These are phyloP conservation scores for Sarcophaga peregrina DNA, from an alignment of 1,140 invertebrate species.

Conservation along the genomic window DNA sequence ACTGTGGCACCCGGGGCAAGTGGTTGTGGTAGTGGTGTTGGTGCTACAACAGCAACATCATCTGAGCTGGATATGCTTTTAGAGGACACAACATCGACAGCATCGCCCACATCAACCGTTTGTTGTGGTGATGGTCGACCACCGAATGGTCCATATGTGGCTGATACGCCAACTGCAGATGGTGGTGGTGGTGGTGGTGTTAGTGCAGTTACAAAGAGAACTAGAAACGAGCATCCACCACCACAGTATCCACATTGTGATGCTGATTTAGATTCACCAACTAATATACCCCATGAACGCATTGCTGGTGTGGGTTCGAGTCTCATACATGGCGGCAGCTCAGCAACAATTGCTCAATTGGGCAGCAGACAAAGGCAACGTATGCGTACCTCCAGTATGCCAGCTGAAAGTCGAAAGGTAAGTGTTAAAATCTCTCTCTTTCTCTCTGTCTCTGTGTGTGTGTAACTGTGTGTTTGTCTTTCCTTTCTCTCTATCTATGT, in stretches of 20 bases:
- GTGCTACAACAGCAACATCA: conserved; percentile 21
- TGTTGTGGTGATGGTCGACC: not conserved
- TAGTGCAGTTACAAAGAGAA: not conserved
- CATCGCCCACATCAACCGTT: conserved; percentile 29
- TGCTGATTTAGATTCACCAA: conserved; percentile 47
- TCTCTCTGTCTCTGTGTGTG: too few species aligned
- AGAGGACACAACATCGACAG: conserved; percentile 27
- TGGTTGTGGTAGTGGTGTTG: conserved; percentile 28
- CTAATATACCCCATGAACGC: conserved; percentile 49
- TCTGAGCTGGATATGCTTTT: conserved; percentile 35
- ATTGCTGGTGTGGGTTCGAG: conserved; percentile 35
- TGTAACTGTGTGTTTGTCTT: too few species aligned
- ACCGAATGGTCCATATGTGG: conserved; percentile 39
- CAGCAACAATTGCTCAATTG: conserved; percentile 49
- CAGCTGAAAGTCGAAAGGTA: conserved; percentile 63
- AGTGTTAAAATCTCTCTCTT: not conserved
- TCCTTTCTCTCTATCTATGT: too few species aligned
- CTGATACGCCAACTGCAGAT: conserved; percentile 44
- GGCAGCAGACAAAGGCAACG: conserved; percentile 54
- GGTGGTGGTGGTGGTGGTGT: not conserved
- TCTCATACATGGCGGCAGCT: conserved; percentile 46
- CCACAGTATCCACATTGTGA: not conserved
- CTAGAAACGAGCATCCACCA: conserved; percentile 10
- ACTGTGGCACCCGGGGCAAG: not conserved
- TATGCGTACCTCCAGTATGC: conserved; percentile 64